Evolutionary conservation across 2,113 vertebrate genomes (phyloP), one percentile per base, ranked within the genome.

Genomic region (Platichthys flesus): DNA sequence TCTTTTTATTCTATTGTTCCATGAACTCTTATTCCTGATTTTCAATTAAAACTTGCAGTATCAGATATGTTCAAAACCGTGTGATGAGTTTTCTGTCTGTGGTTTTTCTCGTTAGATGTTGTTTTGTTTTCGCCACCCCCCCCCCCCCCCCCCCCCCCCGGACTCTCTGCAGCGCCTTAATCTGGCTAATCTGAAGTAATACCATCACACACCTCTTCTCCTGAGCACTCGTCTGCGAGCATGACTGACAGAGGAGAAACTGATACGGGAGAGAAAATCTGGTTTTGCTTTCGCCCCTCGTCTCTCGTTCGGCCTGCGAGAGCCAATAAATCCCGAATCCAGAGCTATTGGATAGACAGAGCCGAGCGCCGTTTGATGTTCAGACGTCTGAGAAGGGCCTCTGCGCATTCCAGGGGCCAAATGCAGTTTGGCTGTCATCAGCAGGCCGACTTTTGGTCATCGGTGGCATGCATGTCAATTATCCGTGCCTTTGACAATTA

Each of bases 311-410:
- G 88, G 85, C 81, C 88, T 1, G 63, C 5, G 83, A 87, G 81
- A 82, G 85, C 86, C 91, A 89, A 90, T 92, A 92, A 93, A 91
- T 93, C 91, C 74, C 67, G 59, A 67, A 91, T 90, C 86, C 85
- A 87, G 82, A 83, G 83, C 92, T 76, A 83, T 86, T 90, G 88
- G 78, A 91, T 87, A 87, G 90, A 93, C 87, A 85, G 86, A 80
- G 78, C 84, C 71, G 85, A 87, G 87, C 76, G 67, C 82, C 24
- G 82, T 93, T 93, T 93, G 90, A 93, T 93, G 91, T 94, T 93
- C 83, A 87, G 82, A 88, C 81, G 90, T 92, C 86, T 82, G 80
- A 88, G 80, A 85, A 54, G 67, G 51, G 82, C 88, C 89, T 88
- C 84, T 9, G 85, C 71, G 83, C 92, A 93, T 94, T 93, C 90